These are phyloP conservation scores for Drosophila lacertosa DNA, from an alignment of 1,140 invertebrate species.

Conservation along the genomic window DNA sequence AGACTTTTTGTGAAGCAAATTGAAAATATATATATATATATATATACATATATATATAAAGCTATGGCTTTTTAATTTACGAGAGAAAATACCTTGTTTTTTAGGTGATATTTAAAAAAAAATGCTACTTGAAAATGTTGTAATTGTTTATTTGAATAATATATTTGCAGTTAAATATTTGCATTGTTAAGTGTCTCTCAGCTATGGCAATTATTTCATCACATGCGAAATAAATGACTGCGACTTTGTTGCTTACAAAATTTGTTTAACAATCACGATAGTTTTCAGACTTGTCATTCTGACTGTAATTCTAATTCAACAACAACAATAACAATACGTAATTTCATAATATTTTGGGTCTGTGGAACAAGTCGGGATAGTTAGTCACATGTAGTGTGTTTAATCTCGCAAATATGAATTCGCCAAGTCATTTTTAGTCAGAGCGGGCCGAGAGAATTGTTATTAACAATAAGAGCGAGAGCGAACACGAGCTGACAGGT, in stretches of 20 bases:
- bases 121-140: too few species aligned
- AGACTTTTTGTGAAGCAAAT: too few species aligned
- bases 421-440: conserved; percentile 27
- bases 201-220: background rate
- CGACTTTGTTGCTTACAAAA: background rate
- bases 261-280: too few species aligned
- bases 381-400: conserved; percentile 39
- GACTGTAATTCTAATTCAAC: background rate
- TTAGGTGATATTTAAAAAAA: too few species aligned
- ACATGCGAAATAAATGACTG: background rate
- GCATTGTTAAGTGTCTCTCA: too few species aligned
- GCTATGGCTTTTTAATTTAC: too few species aligned
- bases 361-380: conserved; percentile 1
- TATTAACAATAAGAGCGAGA: background rate
- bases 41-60: too few species aligned
- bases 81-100: too few species aligned
- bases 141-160: too few species aligned
- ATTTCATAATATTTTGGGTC: conserved; percentile 22
- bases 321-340: conserved; percentile 2
- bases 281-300: background rate
- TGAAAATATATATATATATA: too few species aligned
- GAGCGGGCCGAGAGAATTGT: background rate
- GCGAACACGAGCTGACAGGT: conserved; percentile 23
- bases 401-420: conserved; percentile 40
- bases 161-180: too few species aligned